Evolutionary conservation across 2,113 vertebrate genomes (phyloP).

Genomic region (Hipposideros armiger): DNA sequence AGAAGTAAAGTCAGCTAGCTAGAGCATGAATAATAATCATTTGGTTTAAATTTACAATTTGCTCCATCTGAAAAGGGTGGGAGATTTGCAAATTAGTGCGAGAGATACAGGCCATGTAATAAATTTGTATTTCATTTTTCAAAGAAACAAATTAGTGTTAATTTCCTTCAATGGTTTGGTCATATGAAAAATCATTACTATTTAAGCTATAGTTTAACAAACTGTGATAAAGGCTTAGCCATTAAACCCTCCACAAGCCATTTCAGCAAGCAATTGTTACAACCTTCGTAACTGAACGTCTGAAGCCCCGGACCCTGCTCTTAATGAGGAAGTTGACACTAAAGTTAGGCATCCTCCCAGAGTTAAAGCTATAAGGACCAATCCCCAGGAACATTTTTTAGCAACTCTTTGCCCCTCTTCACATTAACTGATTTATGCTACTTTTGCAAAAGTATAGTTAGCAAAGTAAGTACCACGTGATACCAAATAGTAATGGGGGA

Average conservation of each 20-base stretch:
- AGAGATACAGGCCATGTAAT: background rate
- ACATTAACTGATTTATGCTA: background rate
- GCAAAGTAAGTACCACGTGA: background rate
- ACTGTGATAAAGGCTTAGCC: background rate
- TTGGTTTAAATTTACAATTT: background rate
- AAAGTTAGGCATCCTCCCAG: background rate
- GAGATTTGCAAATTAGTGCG: background rate
- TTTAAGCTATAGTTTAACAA: background rate
- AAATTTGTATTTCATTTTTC: background rate
- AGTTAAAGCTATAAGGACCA: background rate
- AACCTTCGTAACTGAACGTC: background rate
- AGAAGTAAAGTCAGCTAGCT: background rate
- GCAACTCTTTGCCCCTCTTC: background rate
- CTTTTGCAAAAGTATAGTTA: background rate
- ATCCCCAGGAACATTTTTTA: background rate
- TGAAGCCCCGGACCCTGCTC: background rate
- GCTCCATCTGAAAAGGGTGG: background rate
- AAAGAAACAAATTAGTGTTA: background rate
- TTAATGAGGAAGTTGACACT: background rate
- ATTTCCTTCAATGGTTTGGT: conserved; percentile 1
- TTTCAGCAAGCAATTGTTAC: background rate
- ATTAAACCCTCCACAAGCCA: background rate
- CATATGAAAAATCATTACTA: background rate
- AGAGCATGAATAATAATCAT: background rate
- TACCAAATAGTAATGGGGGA: background rate